A percentile compares a stretch with the other conserved stretches of the same genome.
Evolutionary conservation across 2,797 vertebrate species (phyloP).

Genomic region (Notamacropus eugenii): DNA sequence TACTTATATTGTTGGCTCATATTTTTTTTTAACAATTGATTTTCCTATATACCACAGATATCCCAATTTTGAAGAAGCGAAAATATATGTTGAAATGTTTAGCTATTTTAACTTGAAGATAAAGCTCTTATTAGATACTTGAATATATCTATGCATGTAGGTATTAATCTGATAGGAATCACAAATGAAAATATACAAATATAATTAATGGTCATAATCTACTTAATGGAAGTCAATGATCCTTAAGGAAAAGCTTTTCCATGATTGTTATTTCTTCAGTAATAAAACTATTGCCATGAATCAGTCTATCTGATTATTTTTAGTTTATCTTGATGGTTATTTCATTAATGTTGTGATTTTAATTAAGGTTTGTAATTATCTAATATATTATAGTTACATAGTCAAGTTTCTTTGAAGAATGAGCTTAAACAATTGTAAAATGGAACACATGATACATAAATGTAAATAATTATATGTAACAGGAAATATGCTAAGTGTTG

Average conservation of each 20-base stretch:
- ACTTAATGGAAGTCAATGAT: background rate
- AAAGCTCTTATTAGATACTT: background rate
- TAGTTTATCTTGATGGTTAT: slow-evolving; percentile 9
- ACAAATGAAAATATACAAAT: slow-evolving; percentile 10
- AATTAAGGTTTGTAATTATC: slow-evolving; percentile 27
- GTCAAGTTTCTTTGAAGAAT: slow-evolving; percentile 6
- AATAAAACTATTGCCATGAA: background rate
- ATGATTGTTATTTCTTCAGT: slow-evolving; percentile 8
- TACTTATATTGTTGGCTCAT: background rate
- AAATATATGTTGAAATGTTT: background rate
- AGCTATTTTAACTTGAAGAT: background rate
- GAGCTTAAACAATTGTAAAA: background rate
- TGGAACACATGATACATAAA: background rate
- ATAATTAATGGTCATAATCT: background rate
- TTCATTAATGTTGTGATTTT: slow-evolving; percentile 39
- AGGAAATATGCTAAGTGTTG: background rate
- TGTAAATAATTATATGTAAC: background rate
- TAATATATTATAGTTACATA: background rate
- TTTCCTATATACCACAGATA: background rate
- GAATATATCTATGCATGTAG: background rate
- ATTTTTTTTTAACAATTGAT: background rate
- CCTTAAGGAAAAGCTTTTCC: background rate
- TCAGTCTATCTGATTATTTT: slow-evolving; percentile 34
- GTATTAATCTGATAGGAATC: background rate
- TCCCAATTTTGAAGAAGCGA: background rate